Evolutionary conservation across 2,888 invertebrate genomes (phyloP), one percentile per base, ranked within the genome.

Genomic region (Marronus borbonicus): DNA sequence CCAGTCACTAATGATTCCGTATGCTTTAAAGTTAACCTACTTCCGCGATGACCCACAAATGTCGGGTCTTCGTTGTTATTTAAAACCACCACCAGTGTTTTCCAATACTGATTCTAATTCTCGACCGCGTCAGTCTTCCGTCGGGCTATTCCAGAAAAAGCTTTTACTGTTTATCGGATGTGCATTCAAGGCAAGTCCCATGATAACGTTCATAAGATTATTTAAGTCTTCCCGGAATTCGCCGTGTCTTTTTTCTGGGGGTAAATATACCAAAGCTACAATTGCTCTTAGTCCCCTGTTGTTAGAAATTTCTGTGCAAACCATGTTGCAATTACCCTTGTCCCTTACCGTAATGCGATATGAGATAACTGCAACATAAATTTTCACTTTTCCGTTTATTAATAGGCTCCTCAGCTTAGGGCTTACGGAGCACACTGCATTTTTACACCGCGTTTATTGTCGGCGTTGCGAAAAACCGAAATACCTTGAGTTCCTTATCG

Each of bases 1-100:
- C 75, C 75, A 75, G 17, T 75, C 12, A 1, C 8, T n/a, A 44
- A 62, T 14, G 1, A n/a, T 3, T 14, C 5, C n/a, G 20, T 75
- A 75, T 2, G 28, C 50, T 8, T 10, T n/a, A 1, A 14, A 5
- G 31, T 75, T 64, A 12, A 49, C 75, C 62, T 64, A 0, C 0
- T 44, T 5, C 75, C 14, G 24, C 28, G 0, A 64, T 75, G 2
- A 24, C 4, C 49, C 44, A 24, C 24, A 1, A 24, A 24, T 1
- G 24, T 24, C 24, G 24, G 24, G 1, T 24, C 24, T 24, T 24
- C 24, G 24, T 24, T 24, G 24, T 24, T 28, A 12, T 60, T 58
- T 24, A 36, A 5, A 2, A 62, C 31, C 0, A 39, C 24, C 3
- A 14, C 1, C 31, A 3, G 3, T 5, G 4, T 24, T 24, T 24